Evolutionary conservation across 2,797 vertebrate genomes (phyloP).

Genomic region (Ceryle rudis): DNA sequence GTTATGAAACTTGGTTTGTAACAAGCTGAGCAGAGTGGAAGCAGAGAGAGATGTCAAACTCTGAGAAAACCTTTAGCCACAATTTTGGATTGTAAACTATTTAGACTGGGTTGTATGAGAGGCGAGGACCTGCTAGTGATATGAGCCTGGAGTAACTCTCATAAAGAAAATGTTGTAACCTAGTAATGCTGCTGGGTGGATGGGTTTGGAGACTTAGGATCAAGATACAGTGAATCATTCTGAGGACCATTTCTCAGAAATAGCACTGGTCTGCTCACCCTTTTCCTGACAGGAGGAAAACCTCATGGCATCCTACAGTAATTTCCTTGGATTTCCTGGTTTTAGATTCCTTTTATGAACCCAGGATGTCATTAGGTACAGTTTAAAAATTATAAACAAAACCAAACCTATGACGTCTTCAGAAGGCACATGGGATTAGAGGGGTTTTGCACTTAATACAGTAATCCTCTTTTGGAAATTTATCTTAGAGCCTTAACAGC

Average conservation of each 20-base stretch:
- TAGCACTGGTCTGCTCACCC: background rate
- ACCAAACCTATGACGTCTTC: background rate
- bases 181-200: background rate
- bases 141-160: background rate
- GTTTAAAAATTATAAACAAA: slow-evolving; percentile 38
- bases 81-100: background rate
- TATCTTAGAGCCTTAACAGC: background rate
- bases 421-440: background rate
- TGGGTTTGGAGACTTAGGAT: background rate
- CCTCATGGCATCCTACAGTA: background rate
- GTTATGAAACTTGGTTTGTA: background rate
- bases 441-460: background rate
- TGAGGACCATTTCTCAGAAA: background rate
- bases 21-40: background rate
- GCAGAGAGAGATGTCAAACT: background rate
- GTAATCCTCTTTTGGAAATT: background rate
- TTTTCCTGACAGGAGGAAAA: background rate
- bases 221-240: background rate
- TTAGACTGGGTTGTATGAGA: background rate
- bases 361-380: background rate
- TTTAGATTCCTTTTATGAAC: background rate
- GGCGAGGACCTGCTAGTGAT: background rate
- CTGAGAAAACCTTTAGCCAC: background rate
- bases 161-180: background rate
- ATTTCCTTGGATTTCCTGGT: slow-evolving; percentile 9